These are phyloP conservation scores for Montipora foliosa DNA, from an alignment of 64 coral and sea anemone species.

Conservation along the genomic window DNA sequence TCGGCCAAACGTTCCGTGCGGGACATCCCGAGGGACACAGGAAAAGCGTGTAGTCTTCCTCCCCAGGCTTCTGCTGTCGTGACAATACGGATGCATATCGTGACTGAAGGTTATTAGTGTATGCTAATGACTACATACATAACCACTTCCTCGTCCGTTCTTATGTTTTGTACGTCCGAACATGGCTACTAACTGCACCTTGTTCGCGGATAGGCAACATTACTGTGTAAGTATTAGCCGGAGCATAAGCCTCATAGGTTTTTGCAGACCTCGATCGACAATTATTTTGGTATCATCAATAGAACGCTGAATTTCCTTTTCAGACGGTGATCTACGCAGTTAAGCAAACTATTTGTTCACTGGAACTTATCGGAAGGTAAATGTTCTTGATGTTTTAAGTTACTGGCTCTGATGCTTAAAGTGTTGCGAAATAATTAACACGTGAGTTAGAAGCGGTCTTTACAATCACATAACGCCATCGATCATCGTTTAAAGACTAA, in stretches of 20 bases:
- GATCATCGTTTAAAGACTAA: too few species aligned
- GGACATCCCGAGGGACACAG: too few species aligned
- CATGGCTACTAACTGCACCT: slow-evolving; percentile 22
- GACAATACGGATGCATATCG: too few species aligned
- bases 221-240: slow-evolving; percentile 30
- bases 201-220: slow-evolving; percentile 4
- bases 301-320: neutral
- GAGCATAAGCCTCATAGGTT: too few species aligned
- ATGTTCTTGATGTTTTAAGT: neutral
- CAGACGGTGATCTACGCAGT: slow-evolving; percentile 39
- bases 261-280: too few species aligned
- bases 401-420: neutral
- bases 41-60: too few species aligned
- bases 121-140: neutral
- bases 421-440: too few species aligned
- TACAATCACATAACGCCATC: too few species aligned
- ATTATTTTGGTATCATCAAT: neutral
- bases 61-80: too few species aligned
- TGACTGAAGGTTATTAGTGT: too few species aligned
- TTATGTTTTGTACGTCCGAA: neutral
- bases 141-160: neutral
- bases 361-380: slow-evolving; percentile 44
- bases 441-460: too few species aligned
- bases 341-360: slow-evolving; percentile 16
- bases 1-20: too few species aligned